Evolutionary conservation across 2,888 invertebrate species (phyloP).

Genomic region (Drosophila borborema): DNA sequence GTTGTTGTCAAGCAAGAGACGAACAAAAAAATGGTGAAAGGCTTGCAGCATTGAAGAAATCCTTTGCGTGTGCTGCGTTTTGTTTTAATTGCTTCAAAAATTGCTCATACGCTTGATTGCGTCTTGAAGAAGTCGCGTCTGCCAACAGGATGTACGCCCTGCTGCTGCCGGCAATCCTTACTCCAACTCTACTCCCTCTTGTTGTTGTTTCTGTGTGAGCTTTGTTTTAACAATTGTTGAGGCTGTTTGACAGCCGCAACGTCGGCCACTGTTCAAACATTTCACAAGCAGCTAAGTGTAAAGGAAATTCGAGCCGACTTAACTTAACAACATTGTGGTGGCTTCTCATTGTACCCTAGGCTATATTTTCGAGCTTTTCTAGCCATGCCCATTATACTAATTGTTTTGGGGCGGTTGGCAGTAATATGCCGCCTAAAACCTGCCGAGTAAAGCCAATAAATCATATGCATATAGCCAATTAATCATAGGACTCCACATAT

Average conservation of each 20-base stretch:
- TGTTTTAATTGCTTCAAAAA: slow-evolving; percentile 80
- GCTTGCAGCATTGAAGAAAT: slow-evolving; percentile 54
- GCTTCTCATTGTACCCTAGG: neutral
- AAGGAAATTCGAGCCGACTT: slow-evolving; percentile 38
- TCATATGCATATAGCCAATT: slow-evolving; percentile 64
- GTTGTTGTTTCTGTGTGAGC: slow-evolving; percentile 18
- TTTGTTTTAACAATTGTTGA: slow-evolving; percentile 64
- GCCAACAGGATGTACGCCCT: slow-evolving; percentile 39
- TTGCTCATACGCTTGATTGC: slow-evolving; percentile 81
- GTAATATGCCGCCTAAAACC: slow-evolving; percentile 10
- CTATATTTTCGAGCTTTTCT: neutral
- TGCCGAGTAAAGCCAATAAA: slow-evolving; percentile 56
- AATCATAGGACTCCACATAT: slow-evolving; percentile 56
- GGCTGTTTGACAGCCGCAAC: slow-evolving; percentile 57
- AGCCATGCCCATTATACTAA: slow-evolving; percentile 58
- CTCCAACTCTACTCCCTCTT: neutral
- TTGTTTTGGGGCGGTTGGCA: slow-evolving; percentile 31
- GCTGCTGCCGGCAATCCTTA: slow-evolving; percentile 23
- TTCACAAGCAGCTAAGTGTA: slow-evolving; percentile 64
- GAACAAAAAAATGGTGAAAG: slow-evolving; percentile 57
- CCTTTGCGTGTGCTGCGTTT: slow-evolving; percentile 73
- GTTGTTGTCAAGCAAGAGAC: slow-evolving; percentile 59
- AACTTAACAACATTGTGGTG: slow-evolving; percentile 9
- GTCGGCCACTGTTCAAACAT: slow-evolving; percentile 77
- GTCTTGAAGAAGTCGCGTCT: slow-evolving; percentile 64